Percentiles rank a stretch among this genome's conserved stretches.
Conservation (phyloP, 2,797 vertebrate species). For the Sebastes steindachneri region DNA sequence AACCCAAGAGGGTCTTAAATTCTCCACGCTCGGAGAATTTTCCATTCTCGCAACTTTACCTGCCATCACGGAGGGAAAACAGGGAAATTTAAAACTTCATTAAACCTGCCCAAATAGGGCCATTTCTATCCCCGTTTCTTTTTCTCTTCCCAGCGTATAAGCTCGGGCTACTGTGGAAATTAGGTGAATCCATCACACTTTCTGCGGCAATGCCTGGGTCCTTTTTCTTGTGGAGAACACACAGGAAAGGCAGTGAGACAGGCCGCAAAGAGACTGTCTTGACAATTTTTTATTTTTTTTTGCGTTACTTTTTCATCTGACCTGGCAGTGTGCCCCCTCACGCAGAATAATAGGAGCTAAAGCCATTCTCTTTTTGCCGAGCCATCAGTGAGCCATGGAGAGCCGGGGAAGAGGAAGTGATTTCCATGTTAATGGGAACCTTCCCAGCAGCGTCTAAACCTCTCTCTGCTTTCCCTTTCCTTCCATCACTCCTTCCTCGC, state of each 20-base stretch:
- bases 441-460: constrained; percentile 68
- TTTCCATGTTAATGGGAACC: constrained; percentile 86
- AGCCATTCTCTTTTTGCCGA: constrained; percentile 78
- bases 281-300: constrained; percentile 59
- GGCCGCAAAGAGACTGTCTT: constrained; percentile 48
- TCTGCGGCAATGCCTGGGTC: background rate
- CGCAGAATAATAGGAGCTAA: constrained; percentile 83
- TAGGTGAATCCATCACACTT: constrained; percentile 63
- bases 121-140: constrained; percentile 25
- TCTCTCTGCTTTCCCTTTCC: constrained; percentile 21
- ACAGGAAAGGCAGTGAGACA: constrained; percentile 29
- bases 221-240: constrained; percentile 7
- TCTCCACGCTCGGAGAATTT: constrained; percentile 42
- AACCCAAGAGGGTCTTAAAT: constrained; percentile 52
- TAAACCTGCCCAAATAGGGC: constrained; percentile 34
- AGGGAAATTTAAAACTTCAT: constrained; percentile 67
- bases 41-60: constrained; percentile 17
- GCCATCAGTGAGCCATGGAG: constrained; percentile 75
- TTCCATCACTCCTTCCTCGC: constrained; percentile 24
- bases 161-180: constrained; percentile 40
- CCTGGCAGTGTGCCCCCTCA: constrained; percentile 79
- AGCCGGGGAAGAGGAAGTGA: constrained; percentile 69
- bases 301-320: constrained; percentile 75
- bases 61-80: constrained; percentile 17
- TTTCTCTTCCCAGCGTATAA: constrained; percentile 16